Base-by-base conservation (phyloP, 2,113 vertebrate genomes). In the Nibea coibor region DNA sequence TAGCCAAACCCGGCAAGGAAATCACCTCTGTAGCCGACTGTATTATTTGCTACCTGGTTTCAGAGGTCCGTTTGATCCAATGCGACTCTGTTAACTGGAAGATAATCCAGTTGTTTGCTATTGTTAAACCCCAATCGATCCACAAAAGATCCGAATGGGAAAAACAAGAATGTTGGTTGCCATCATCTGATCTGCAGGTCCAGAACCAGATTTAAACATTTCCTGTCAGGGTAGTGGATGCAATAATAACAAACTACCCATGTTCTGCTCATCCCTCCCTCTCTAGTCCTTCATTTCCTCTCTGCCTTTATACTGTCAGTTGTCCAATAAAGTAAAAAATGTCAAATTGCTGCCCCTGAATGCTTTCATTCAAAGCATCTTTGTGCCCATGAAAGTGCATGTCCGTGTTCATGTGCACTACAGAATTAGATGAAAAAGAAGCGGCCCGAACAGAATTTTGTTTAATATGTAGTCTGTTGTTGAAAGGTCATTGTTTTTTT, bases 401-500 rank as follows among this genome's bases (percentile, higher is more conserved):
- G 51, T 64, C 9, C 48, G 50, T 73, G 22, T 74, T 45, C 2
- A 8, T 62, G 35, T 61, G 48, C 5, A 4, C 4, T 1, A 16
- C 5, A 56, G 16, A 45, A 24, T 59, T 0, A 5, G 6, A 24
- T 0, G 0, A 10, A 61, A 14, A 48, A 47, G 39, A 35, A 45
- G 17, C n/a, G 35, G 42, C 26, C 57, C 10, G 48, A 81, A 71
- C 22, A 82, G 54, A 50, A 20, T 47, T 78, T 11, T 48, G 71
- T 42, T 42, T 12, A 48, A 43, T 11, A 35, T 39, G 74, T 6
- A 17, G n/a, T 26, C 28, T 73, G 16, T 47, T 75, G 77, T 24
- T 6, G 1, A 78, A 87, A 83, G 82, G 80, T 85, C 64, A 68
- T 16, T 59, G 48, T 59, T 39, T 64, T 80, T 35, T 39, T 39